Evolutionary conservation across 2,113 vertebrate species (phyloP), one percentile per base, ranked within the genome.

Genomic region (Labeo rohita): DNA sequence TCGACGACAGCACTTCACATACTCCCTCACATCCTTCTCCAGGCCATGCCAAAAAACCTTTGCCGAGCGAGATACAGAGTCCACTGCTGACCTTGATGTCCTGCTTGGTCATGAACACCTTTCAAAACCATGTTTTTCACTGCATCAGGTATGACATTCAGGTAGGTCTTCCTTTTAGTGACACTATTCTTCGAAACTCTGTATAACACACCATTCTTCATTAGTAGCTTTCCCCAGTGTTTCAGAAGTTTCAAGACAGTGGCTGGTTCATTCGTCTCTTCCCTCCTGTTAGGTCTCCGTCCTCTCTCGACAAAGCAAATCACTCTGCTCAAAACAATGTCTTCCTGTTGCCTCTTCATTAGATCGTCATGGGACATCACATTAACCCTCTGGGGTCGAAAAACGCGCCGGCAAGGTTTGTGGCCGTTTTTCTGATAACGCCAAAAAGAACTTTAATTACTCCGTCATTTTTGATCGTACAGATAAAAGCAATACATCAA

Each of bases 31-130:
- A 23, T 88, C 87, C 36, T 34, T 34, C 72, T 78, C 86, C 28
- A 87, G 16, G 9, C 34, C 39, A n/a, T 28, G 3, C 82, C 82
- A 84, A 28, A 54, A 18, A 88, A 88, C 11, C 45, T 36, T 52
- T 83, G 77, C 34, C 47, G 15, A 0, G 16, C 7, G 39, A 88
- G 8, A n/a, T 70, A 86, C 3, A 86, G 80, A 5, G 79, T 88
- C 8, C 23, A n/a, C 8, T 43, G 77, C 16, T 84, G 85, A 2
- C 85, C 76, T 28, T 86, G 59, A 45, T 73, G 70, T 73, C 15
- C 70, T 73, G 70, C 36, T 73, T 75, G 43, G 1, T 75, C 72
- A 23, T 75, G 72, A 49, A 75, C n/a, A 13, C 72, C 72, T 49
- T 75, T 75, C 6, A 75, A 75, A 21, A 28, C 72, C 72, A 75